Percentiles rank a stretch among this genome's conserved stretches.
Conservation (phyloP, 2,113 vertebrate species). For the Candoia aspera region DNA sequence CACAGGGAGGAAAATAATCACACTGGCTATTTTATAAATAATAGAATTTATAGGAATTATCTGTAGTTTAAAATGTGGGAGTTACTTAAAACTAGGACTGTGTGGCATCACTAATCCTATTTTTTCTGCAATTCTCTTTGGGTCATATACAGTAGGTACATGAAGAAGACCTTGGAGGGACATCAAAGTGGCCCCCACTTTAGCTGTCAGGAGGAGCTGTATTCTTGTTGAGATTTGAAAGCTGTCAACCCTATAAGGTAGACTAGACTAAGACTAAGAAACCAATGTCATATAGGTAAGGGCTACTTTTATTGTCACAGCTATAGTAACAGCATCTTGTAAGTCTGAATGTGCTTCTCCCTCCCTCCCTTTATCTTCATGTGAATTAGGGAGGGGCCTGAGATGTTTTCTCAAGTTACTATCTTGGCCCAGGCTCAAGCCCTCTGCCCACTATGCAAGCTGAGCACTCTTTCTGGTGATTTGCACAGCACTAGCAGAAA, state of each 20-base stretch:
- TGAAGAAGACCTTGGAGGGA: not conserved
- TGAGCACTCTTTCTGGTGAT: not conserved
- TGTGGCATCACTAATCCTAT: not conserved
- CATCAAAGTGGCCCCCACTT: not conserved
- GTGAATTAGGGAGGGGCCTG: not conserved
- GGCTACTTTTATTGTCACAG: not conserved
- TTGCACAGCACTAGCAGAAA: not conserved
- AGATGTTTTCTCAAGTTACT: not conserved
- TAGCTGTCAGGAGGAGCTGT: not conserved
- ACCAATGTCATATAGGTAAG: not conserved
- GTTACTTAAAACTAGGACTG: not conserved
- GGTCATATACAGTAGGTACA: rapidly evolving
- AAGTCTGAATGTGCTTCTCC: not conserved
- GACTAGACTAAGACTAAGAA: not conserved
- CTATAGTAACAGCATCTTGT: not conserved
- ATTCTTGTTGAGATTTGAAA: not conserved
- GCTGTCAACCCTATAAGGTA: not conserved
- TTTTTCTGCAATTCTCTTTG: not conserved
- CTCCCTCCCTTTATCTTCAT: not conserved
- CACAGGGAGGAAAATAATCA: not conserved
- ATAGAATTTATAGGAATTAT: not conserved
- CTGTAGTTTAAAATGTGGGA: not conserved
- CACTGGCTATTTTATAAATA: rapidly evolving
- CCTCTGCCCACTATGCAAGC: not conserved
- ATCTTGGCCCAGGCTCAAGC: not conserved